A percentile compares a stretch with the other conserved stretches of the same genome.
phyloP scores from a whole-genome alignment of 2,113 vertebrate genomes.

The Cyanoramphus novaezelandiae region DNA sequence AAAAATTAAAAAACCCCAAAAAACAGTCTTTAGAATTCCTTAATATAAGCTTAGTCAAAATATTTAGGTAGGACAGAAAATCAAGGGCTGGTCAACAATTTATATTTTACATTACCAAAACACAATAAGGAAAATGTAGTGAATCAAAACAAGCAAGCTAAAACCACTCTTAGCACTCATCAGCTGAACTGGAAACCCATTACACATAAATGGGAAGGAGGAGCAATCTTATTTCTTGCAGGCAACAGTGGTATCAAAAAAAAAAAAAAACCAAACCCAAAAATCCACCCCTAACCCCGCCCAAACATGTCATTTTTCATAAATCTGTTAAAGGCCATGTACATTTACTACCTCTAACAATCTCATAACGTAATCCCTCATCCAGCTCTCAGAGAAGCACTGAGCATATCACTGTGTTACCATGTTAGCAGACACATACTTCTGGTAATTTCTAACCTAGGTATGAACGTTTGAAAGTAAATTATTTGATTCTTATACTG shows the following conservation, averaged over 20 bases:
- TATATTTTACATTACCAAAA: background rate
- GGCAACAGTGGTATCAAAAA: background rate
- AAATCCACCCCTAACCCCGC: rapidly evolving
- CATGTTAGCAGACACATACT: background rate
- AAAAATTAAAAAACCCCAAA: background rate
- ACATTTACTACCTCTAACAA: background rate
- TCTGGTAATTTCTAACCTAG: background rate
- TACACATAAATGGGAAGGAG: background rate
- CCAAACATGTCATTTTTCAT: background rate
- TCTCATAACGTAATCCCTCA: background rate
- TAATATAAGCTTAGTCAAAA: background rate
- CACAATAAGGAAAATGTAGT: background rate
- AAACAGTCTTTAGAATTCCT: background rate
- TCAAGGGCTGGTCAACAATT: background rate
- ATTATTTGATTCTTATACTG: background rate
- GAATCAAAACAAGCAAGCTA: background rate
- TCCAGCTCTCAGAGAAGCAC: background rate
- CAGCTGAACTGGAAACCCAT: background rate
- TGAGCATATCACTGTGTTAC: background rate
- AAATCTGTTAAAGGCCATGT: background rate
- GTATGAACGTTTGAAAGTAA: background rate
- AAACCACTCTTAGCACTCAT: background rate
- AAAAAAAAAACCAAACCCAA: background rate
- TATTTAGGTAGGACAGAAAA: background rate
- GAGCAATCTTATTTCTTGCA: background rate